A percentile compares a stretch with the other conserved stretches of the same genome.
Conservation (phyloP, 1,140 invertebrate species). For the Apis laboriosa region DNA sequence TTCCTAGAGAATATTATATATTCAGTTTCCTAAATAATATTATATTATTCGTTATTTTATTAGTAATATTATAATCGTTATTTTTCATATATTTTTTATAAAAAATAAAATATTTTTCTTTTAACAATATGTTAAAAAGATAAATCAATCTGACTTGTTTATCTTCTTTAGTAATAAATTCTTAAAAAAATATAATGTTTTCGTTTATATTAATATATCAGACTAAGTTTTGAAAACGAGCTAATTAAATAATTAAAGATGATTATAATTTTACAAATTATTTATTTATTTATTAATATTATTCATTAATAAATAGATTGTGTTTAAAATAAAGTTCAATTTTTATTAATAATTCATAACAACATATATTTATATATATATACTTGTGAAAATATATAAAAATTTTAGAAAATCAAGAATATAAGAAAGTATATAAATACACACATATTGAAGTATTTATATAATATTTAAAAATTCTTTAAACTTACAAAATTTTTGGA, state of each 20-base stretch:
- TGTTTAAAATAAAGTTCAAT: background rate
- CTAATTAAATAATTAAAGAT: no score
- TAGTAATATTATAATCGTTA: background rate
- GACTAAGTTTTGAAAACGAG: background rate
- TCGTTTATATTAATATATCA: background rate
- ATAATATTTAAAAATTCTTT: no score
- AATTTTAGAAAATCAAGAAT: background rate
- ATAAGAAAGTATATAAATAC: background rate
- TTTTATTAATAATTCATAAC: background rate
- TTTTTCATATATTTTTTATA: background rate
- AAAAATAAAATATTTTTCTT: background rate
- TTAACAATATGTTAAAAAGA: background rate
- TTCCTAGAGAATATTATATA: background rate
- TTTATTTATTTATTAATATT: constrained; percentile 19
- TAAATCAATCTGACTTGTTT: background rate
- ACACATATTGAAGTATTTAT: background rate
- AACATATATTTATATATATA: background rate
- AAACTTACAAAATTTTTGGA: background rate
- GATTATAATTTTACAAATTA: background rate
- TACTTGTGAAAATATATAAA: background rate
- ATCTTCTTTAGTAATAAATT: no score
- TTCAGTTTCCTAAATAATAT: background rate
- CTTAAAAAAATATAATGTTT: constrained; percentile 9
- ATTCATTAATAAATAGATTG: background rate
- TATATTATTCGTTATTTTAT: no score